phyloP scores from a whole-genome alignment of 2,888 invertebrate species.

The Catocala nupta region DNA sequence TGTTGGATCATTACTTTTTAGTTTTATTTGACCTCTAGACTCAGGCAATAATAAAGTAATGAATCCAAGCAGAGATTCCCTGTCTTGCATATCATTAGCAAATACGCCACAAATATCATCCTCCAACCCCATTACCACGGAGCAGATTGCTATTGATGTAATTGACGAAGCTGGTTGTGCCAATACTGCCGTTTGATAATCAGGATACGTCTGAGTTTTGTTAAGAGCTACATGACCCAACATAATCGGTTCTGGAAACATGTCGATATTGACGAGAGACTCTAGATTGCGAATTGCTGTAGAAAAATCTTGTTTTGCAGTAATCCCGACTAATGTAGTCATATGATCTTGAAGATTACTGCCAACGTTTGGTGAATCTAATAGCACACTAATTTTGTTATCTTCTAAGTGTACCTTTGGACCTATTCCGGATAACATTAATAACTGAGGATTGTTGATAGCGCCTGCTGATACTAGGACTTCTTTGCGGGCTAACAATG shows the following conservation, averaged over 20 bases:
- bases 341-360: constrained; percentile 64
- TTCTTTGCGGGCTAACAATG: constrained; percentile 53
- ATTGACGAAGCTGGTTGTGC: constrained; percentile 49
- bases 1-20: no score
- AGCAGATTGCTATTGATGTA: no score
- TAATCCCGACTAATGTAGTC: constrained; percentile 53
- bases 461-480: constrained; percentile 64
- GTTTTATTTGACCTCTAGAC: no score
- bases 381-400: no score
- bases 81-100: no score
- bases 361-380: no score
- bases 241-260: constrained; percentile 55
- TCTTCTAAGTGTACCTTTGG: constrained; percentile 57
- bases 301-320: constrained; percentile 42
- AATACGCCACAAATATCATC: no score
- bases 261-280: constrained; percentile 49
- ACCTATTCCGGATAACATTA: constrained; percentile 68
- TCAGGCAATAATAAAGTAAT: no score
- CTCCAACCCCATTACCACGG: no score
- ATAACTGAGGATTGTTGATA: constrained; percentile 60
- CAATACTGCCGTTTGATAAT: constrained; percentile 58
- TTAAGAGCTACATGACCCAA: constrained; percentile 61
- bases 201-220: constrained; percentile 60
- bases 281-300: constrained; percentile 50
- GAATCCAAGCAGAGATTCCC: no score